These are phyloP conservation scores for Bos javanicus DNA, from an alignment of 2,113 vertebrate genomes.

Conservation along the genomic window DNA sequence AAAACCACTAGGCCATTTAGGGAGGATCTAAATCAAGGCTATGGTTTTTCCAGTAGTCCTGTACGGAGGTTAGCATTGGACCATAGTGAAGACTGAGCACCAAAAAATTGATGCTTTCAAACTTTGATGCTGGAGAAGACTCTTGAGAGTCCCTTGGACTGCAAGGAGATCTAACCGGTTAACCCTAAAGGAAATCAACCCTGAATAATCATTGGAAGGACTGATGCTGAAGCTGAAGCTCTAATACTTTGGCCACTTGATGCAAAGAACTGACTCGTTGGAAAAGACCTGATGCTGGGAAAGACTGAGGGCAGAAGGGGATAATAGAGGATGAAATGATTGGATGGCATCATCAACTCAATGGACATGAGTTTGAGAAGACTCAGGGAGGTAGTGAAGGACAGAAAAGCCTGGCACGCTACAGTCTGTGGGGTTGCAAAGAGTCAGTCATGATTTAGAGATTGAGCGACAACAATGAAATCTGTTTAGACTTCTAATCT, in stretches of 20 bases:
- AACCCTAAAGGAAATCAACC: background rate
- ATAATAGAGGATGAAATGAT: background rate
- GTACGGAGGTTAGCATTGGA: background rate
- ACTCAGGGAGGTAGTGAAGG: background rate
- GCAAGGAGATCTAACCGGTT: background rate
- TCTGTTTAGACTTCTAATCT: background rate
- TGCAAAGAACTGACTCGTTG: background rate
- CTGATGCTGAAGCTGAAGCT: background rate
- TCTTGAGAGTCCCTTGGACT: background rate
- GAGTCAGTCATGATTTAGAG: background rate
- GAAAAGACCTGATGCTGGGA: background rate
- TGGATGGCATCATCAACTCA: background rate
- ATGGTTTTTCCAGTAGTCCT: background rate
- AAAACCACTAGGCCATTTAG: background rate
- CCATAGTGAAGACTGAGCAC: background rate
- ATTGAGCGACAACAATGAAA: background rate
- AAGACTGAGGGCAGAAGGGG: background rate
- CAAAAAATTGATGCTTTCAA: background rate
- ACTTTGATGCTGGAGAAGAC: background rate
- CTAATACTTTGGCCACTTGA: background rate
- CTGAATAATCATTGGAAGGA: background rate
- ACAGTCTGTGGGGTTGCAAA: background rate
- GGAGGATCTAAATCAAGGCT: background rate
- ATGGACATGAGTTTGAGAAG: background rate
- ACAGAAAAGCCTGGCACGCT: background rate